Evolutionary conservation across 2,797 vertebrate genomes (phyloP).

Genomic region (Kryptolebias ocellatus): DNA sequence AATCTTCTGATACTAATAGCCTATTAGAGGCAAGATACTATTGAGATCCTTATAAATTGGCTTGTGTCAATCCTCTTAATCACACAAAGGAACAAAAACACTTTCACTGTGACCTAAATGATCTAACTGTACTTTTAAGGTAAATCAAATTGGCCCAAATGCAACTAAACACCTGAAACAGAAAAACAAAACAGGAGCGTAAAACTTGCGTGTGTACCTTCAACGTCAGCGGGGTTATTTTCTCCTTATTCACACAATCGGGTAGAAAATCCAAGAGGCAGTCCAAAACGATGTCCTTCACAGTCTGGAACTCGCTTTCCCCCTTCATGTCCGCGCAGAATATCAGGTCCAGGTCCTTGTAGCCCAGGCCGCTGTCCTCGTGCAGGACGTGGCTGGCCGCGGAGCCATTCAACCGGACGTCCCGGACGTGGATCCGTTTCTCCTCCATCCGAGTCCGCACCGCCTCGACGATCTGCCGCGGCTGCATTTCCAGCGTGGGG

Average conservation of each 20-base stretch:
- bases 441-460: conserved; percentile 94
- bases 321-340: conserved; percentile 95
- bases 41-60: conserved; percentile 73
- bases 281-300: conserved; percentile 98
- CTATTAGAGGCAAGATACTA: conserved; percentile 20
- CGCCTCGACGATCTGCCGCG: conserved; percentile 95
- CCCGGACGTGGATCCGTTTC: conserved; percentile 88
- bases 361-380: conserved; percentile 94
- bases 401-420: conserved; percentile 95
- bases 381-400: conserved; percentile 97
- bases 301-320: conserved; percentile 95
- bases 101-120: conserved; percentile 68
- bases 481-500: conserved; percentile 96
- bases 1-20: conserved; percentile 34
- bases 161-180: conserved; percentile 26
- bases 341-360: conserved; percentile 98
- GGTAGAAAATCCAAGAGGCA: conserved; percentile 98
- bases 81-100: conserved; percentile 55
- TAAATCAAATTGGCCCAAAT: conserved; percentile 24
- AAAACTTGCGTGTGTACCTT: conserved; percentile 84
- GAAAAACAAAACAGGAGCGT: conserved; percentile 17
- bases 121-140: conserved; percentile 56
- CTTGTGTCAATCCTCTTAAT: conserved; percentile 82
- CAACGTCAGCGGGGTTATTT: conserved; percentile 93
- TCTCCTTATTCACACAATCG: conserved; percentile 97